Conservation (phyloP, 2,888 invertebrate genomes). For the Stenodema calcarata region DNA sequence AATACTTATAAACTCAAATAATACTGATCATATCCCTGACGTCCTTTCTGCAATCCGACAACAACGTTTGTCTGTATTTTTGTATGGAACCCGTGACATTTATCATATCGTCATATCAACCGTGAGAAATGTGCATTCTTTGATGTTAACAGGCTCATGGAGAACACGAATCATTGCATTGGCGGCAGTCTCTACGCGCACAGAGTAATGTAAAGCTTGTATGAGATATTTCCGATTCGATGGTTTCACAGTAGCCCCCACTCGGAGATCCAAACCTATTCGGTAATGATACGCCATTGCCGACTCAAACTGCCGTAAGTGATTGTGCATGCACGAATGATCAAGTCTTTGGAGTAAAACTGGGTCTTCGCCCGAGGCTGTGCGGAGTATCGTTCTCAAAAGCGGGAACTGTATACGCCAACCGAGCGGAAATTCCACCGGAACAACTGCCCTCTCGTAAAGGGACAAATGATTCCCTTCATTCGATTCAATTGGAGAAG, state of each 20-base stretch:
- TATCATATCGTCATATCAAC: too few species aligned
- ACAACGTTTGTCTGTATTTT: too few species aligned
- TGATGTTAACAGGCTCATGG: too few species aligned
- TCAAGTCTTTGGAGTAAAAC: not conserved
- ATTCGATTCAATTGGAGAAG: slow-evolving; percentile 40
- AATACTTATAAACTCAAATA: too few species aligned
- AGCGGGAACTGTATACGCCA: not conserved
- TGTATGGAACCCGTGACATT: too few species aligned
- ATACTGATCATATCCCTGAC: too few species aligned
- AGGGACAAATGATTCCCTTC: slow-evolving; percentile 36
- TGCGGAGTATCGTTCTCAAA: not conserved
- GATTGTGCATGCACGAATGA: not conserved
- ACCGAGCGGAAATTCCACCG: slow-evolving; percentile 8
- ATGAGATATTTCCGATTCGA: not conserved
- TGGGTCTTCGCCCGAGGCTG: not conserved
- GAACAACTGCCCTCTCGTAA: slow-evolving; percentile 23
- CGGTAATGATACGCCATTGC: not conserved
- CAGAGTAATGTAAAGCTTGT: not conserved
- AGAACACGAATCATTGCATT: too few species aligned
- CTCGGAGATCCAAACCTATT: not conserved
- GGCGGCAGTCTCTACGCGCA: too few species aligned
- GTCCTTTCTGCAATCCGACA: too few species aligned
- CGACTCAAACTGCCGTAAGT: not conserved
- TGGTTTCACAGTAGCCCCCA: not conserved
- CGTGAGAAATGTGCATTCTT: too few species aligned